Percentiles rank a stretch among this genome's conserved stretches.
Conservation (phyloP, 1,140 invertebrate species). For the Hormaphis cornu region DNA sequence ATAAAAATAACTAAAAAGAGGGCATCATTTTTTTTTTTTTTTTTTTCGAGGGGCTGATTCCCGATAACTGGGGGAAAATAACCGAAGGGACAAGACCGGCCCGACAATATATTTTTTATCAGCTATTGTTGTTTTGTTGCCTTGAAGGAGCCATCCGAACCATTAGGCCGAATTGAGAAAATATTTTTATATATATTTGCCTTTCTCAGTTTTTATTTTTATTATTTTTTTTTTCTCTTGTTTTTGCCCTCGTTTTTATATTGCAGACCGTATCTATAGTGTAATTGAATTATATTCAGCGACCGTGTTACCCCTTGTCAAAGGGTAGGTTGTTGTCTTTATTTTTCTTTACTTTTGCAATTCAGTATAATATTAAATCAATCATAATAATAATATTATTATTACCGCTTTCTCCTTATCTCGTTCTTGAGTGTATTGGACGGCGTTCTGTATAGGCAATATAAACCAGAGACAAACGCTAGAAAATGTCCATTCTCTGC, state of each 20-base stretch:
- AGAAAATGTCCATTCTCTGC: neutral
- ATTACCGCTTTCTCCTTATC: conserved; percentile 28
- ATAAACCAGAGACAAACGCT: neutral
- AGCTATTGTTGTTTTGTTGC: conserved; percentile 31
- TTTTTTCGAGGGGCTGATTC: conserved; percentile 19
- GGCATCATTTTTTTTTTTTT: conserved; percentile 18
- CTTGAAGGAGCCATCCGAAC: conserved; percentile 25
- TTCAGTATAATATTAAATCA: conserved; percentile 30
- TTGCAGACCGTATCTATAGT: conserved; percentile 11
- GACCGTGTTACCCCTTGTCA: conserved; percentile 20
- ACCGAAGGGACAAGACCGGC: neutral
- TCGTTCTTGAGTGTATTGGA: conserved; percentile 17
- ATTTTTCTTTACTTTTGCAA: conserved; percentile 18
- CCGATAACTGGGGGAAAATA: conserved; percentile 11
- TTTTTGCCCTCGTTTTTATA: conserved; percentile 31
- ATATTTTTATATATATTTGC: conserved; percentile 20
- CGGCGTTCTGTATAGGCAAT: conserved; percentile 23
- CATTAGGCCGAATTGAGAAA: conserved; percentile 32
- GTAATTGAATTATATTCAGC: conserved; percentile 30
- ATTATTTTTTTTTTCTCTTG: conserved; percentile 10
- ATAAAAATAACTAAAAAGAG: conserved; percentile 9
- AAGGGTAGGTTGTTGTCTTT: conserved; percentile 25
- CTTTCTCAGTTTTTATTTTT: neutral
- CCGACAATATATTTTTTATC: conserved; percentile 30
- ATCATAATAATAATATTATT: conserved; percentile 20